These are phyloP conservation scores for Phenganax stokvisi DNA, from an alignment of 92 coral and sea anemone genomes.

Conservation along the genomic window DNA sequence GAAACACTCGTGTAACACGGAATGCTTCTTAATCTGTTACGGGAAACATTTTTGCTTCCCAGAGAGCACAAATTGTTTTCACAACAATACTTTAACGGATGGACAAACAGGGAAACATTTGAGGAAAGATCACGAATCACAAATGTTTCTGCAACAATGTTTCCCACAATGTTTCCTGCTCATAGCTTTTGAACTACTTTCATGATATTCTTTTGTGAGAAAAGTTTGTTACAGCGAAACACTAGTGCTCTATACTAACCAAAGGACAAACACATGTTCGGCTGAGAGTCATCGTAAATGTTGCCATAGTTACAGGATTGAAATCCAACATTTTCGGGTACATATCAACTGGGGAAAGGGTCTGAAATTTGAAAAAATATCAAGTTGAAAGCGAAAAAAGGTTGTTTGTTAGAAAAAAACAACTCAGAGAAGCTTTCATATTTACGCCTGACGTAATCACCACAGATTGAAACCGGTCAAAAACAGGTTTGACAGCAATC, in stretches of 20 bases:
- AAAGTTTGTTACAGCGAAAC: background rate
- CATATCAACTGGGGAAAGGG: constrained; percentile 96
- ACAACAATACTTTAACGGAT: too few species aligned
- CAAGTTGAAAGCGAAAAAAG: background rate
- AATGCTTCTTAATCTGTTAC: background rate
- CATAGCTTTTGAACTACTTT: too few species aligned
- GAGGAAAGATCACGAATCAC: too few species aligned
- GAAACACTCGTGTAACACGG: background rate
- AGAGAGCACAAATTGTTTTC: too few species aligned
- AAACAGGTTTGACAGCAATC: constrained; percentile 91
- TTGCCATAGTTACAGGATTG: constrained; percentile 98
- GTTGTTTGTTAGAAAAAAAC: background rate
- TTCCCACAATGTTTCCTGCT: too few species aligned
- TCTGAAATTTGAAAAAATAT: constrained; percentile 44
- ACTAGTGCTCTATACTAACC: constrained; percentile 46
- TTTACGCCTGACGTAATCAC: constrained; percentile 98
- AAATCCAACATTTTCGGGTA: constrained; percentile 97
- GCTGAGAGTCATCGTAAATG: constrained; percentile 97
- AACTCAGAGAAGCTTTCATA: background rate
- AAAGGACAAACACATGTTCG: constrained; percentile 90
- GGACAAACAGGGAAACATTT: background rate
- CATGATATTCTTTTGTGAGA: too few species aligned
- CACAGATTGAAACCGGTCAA: constrained; percentile 94
- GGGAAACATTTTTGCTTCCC: background rate
- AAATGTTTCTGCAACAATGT: too few species aligned